These are phyloP conservation scores for Leptosomus discolor DNA, from an alignment of 2,113 vertebrate species.

Conservation along the genomic window DNA sequence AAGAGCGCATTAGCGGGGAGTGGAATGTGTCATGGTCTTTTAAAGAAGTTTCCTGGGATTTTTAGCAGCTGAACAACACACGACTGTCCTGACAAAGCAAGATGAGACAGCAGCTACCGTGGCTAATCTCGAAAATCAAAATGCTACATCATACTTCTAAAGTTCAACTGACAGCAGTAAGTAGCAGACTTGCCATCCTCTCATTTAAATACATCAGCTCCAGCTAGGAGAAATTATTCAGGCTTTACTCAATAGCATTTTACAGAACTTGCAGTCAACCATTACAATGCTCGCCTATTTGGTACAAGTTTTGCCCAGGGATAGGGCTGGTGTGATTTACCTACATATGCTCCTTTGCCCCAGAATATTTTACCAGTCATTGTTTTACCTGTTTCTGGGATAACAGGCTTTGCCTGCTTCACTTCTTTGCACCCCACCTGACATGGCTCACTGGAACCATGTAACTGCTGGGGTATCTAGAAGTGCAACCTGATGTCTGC, in stretches of 20 bases:
- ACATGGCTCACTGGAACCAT: background rate
- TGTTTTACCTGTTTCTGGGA: background rate
- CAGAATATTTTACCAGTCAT: background rate
- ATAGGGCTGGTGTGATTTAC: background rate
- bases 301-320: background rate
- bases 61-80: background rate
- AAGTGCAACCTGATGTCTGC: background rate
- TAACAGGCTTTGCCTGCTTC: background rate
- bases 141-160: background rate
- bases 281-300: background rate
- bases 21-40: accelerated
- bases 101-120: background rate
- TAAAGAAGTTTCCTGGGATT: background rate
- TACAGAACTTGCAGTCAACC: background rate
- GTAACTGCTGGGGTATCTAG: background rate
- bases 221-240: background rate
- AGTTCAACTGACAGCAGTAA: background rate
- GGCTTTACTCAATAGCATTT: background rate
- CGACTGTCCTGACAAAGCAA: background rate
- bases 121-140: background rate
- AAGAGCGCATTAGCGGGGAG: background rate
- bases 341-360: background rate
- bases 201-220: background rate
- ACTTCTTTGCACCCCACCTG: background rate
- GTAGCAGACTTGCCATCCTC: background rate